A percentile compares a stretch with the other conserved stretches of the same genome.
Conservation (phyloP, 2,113 vertebrate genomes). For the Lepidiolamprologus cunningtoni region DNA sequence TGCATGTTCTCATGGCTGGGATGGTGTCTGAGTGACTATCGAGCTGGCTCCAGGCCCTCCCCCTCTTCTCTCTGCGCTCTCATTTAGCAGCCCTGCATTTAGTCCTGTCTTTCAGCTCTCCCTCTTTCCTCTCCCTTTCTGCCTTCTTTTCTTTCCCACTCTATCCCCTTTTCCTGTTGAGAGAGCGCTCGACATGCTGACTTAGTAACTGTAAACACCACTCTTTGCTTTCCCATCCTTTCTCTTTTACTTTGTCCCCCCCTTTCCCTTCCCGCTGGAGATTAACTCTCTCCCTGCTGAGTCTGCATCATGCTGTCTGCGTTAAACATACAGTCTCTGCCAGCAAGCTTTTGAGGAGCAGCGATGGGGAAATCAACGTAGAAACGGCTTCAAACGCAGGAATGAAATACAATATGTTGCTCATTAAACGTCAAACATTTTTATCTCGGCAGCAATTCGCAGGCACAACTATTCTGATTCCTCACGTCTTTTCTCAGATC, state of each 20-base stretch:
- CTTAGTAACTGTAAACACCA: not conserved
- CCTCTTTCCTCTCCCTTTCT: not conserved
- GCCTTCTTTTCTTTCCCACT: not conserved
- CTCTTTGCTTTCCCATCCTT: not conserved
- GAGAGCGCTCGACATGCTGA: slow-evolving; percentile 3
- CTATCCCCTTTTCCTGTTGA: slow-evolving; percentile 12
- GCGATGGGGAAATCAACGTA: not conserved
- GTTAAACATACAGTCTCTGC: not conserved
- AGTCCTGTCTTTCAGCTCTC: not conserved
- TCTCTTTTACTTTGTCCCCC: not conserved
- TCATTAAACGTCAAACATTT: accelerated
- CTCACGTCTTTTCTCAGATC: accelerated
- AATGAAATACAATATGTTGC: not conserved
- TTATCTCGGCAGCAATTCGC: not conserved
- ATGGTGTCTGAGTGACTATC: not conserved
- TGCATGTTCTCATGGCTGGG: not conserved
- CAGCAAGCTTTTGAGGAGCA: not conserved
- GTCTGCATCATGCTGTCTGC: not conserved
- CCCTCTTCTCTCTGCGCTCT: not conserved
- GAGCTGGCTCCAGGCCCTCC: not conserved
- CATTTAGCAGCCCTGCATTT: not conserved
- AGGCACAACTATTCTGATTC: not conserved
- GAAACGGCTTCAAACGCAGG: not conserved
- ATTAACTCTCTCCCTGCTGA: slow-evolving; percentile 12
- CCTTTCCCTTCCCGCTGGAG: not conserved